phyloP scores from a whole-genome alignment of 2,888 invertebrate genomes.

The Caenorhabditis sp. region DNA sequence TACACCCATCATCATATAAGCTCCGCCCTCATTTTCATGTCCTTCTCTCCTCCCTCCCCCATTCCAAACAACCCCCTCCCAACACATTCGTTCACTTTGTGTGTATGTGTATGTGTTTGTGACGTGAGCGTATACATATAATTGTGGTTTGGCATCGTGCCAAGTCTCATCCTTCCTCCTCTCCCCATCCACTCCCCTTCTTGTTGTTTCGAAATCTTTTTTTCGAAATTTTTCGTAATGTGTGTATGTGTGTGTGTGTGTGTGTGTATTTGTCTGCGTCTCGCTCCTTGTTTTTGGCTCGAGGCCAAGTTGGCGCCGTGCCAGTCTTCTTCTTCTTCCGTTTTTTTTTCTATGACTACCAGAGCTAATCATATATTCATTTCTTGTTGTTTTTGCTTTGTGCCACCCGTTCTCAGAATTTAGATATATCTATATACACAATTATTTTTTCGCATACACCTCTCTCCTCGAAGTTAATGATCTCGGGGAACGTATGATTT shows the following conservation, averaged over 20 bases:
- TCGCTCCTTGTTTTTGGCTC: slow-evolving; percentile 30
- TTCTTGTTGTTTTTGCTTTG: slow-evolving; percentile 39
- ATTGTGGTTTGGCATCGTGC: slow-evolving; percentile 47
- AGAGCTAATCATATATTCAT: slow-evolving; percentile 36
- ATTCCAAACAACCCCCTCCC: not conserved
- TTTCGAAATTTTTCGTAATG: slow-evolving; percentile 43
- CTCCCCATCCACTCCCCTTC: slow-evolving; percentile 9
- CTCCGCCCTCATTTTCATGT: not conserved
- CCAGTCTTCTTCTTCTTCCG: slow-evolving; percentile 14
- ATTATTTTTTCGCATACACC: not conserved
- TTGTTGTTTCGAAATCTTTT: slow-evolving; percentile 12
- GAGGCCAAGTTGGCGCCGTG: slow-evolving; percentile 25
- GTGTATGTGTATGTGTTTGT: slow-evolving; percentile 15
- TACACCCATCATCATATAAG: not conserved
- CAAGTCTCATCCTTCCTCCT: slow-evolving; percentile 20
- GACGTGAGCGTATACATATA: slow-evolving; percentile 13
- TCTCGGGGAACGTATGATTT: not conserved
- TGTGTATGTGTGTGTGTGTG: no score
- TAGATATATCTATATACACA: not conserved
- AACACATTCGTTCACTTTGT: slow-evolving; percentile 29
- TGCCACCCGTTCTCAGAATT: slow-evolving; percentile 7
- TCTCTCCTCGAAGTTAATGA: not conserved
- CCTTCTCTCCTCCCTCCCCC: not conserved
- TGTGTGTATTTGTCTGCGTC: slow-evolving; percentile 7
- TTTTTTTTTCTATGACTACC: slow-evolving; percentile 8